Evolutionary conservation across 2,797 vertebrate species (phyloP).

Genomic region (Gymnopithys bicolor): DNA sequence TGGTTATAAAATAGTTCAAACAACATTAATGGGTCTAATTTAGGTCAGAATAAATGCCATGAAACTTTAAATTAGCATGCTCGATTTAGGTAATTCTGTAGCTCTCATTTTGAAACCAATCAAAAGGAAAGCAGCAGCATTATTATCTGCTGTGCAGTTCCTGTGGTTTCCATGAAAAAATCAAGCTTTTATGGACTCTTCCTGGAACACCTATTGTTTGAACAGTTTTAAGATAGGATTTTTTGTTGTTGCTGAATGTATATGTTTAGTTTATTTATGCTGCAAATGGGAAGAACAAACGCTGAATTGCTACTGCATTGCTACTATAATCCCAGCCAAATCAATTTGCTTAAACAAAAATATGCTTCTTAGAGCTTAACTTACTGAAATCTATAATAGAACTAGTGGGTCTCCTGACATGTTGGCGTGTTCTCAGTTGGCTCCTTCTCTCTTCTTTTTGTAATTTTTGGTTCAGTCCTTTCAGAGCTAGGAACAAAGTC

Average conservation of each 20-base stretch:
- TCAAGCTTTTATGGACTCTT: neutral
- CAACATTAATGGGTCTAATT: neutral
- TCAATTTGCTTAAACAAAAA: neutral
- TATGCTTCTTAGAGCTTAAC: neutral
- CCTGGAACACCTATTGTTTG: neutral
- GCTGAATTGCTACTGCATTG: neutral
- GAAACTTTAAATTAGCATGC: neutral
- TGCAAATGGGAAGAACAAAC: neutral
- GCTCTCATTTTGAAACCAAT: neutral
- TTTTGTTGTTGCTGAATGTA: neutral
- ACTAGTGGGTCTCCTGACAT: neutral
- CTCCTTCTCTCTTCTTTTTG: neutral
- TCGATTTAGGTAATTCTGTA: neutral
- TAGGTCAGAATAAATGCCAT: neutral
- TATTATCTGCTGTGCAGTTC: neutral
- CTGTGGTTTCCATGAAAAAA: neutral
- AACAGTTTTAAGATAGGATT: neutral
- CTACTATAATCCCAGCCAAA: neutral
- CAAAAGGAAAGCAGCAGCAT: neutral
- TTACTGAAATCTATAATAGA: neutral
- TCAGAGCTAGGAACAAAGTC: rapidly evolving
- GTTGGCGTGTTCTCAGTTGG: neutral
- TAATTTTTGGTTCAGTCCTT: neutral
- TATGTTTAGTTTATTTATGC: neutral
- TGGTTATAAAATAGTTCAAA: neutral